A percentile compares a stretch with the other conserved stretches of the same genome.
Evolutionary conservation across 1,140 invertebrate genomes (phyloP).

Genomic region (Rhyacophila brunnea): DNA sequence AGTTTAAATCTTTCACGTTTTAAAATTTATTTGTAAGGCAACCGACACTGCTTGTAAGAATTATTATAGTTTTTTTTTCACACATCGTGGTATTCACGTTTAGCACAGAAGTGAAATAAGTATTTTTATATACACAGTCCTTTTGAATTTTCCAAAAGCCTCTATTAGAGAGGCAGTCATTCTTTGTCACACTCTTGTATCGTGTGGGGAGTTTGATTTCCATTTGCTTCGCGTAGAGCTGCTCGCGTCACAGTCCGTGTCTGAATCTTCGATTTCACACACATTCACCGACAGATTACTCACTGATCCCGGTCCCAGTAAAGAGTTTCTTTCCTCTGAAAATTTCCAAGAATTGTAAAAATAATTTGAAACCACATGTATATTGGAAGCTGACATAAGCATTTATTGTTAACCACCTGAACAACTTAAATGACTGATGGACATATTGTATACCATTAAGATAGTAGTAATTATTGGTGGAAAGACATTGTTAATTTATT

Average conservation of each 20-base stretch:
- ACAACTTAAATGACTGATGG: too few species aligned
- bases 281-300: conserved; percentile 80
- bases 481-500: too few species aligned
- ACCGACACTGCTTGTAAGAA: conserved; percentile 1
- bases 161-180: conserved; percentile 27
- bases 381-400: too few species aligned
- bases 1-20: not conserved
- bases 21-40: conserved; percentile 8
- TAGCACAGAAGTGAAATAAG: conserved; percentile 6
- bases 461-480: too few species aligned
- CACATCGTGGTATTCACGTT: not conserved
- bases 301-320: conserved; percentile 64
- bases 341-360: conserved; percentile 53
- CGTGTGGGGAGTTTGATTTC: conserved; percentile 21
- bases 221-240: conserved; percentile 15
- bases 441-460: too few species aligned
- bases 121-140: conserved; percentile 7
- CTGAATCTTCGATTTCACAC: conserved; percentile 84
- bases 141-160: conserved; percentile 21
- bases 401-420: too few species aligned
- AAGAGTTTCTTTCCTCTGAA: conserved; percentile 65
- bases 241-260: conserved; percentile 52
- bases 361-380: too few species aligned
- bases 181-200: conserved; percentile 34
- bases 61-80: not conserved